Percentiles rank a stretch among this genome's conserved stretches.
phyloP scores from a whole-genome alignment of 2,888 invertebrate genomes.

The Alitta virens region DNA sequence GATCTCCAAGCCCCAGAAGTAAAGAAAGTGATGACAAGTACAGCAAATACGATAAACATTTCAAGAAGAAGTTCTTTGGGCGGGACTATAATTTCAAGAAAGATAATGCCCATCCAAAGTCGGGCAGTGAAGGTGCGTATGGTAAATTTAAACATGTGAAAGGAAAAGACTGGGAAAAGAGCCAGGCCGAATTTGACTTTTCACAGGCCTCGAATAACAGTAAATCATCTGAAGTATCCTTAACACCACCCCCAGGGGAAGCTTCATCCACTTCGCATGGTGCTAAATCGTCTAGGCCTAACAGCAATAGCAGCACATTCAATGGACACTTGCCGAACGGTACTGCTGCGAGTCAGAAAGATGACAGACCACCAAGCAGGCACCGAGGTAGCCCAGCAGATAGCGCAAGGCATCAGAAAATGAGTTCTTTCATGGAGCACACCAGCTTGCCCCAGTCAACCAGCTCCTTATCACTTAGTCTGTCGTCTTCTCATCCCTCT shows the following conservation, averaged over 20 bases:
- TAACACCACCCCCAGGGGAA: background rate
- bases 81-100: constrained; percentile 16
- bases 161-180: constrained; percentile 24
- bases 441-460: background rate
- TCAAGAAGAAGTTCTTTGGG: constrained; percentile 32
- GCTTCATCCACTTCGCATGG: background rate
- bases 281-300: no score
- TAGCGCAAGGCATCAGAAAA: no score
- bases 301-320: no score
- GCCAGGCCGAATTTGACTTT: background rate
- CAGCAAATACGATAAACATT: constrained; percentile 28
- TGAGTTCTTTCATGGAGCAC: background rate
- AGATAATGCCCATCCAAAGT: constrained; percentile 11
- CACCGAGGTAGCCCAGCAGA: no score
- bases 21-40: constrained; percentile 19
- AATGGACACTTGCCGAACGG: no score
- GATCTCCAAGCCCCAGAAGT: constrained; percentile 12
- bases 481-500: background rate
- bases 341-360: no score
- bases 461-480: background rate
- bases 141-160: constrained; percentile 19
- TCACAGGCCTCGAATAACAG: background rate
- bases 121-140: background rate
- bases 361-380: no score
- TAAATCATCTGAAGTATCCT: background rate